These are phyloP conservation scores for Euwallacea similis DNA, from an alignment of 1,140 invertebrate species.

Conservation along the genomic window DNA sequence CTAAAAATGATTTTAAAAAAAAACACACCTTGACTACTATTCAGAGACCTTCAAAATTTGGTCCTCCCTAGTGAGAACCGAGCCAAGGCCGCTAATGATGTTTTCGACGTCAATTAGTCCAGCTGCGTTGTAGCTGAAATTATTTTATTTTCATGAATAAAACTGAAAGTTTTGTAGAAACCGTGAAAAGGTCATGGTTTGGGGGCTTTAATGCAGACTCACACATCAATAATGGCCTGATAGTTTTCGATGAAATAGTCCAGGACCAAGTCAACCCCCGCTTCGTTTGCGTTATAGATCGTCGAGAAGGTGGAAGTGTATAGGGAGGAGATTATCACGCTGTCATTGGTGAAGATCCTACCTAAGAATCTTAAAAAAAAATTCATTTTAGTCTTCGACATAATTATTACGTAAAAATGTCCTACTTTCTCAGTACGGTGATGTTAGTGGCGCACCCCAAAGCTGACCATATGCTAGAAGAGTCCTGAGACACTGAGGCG, in stretches of 20 bases:
- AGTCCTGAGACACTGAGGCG: slow-evolving; percentile 10
- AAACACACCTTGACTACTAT: background rate
- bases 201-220: background rate
- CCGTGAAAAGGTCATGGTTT: background rate
- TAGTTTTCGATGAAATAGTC: slow-evolving; percentile 52
- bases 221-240: slow-evolving; percentile 15
- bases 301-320: slow-evolving; percentile 52
- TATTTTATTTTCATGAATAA: background rate
- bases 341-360: slow-evolving; percentile 2
- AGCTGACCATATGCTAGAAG: slow-evolving; percentile 17
- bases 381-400: background rate
- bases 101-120: background rate
- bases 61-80: slow-evolving; percentile 1
- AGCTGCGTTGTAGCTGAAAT: slow-evolving; percentile 5
- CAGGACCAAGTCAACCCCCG: slow-evolving; percentile 55
- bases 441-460: slow-evolving; percentile 53
- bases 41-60: slow-evolving; percentile 8
- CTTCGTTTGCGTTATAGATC: slow-evolving; percentile 52
- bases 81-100: background rate
- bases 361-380: background rate
- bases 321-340: slow-evolving; percentile 18
- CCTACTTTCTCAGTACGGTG: slow-evolving; percentile 4
- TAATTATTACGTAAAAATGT: background rate
- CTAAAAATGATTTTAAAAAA: background rate
- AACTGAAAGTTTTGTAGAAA: too few relatives aligned